These are phyloP conservation scores for Labroides dimidiatus DNA, from an alignment of 2,797 vertebrate genomes.

Conservation along the genomic window DNA sequence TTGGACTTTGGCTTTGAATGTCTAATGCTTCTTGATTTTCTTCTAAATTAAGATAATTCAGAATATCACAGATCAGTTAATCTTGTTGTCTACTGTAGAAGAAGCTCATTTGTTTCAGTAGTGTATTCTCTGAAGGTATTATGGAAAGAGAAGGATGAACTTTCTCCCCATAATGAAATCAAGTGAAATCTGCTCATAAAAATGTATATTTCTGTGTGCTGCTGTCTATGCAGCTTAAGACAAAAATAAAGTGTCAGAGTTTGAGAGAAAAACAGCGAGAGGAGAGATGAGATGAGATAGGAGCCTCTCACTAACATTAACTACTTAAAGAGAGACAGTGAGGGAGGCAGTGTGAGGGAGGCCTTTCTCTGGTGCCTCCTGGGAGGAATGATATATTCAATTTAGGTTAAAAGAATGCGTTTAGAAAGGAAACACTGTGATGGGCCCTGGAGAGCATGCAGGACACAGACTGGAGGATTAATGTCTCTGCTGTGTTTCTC, in stretches of 20 bases:
- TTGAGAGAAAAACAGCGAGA: constrained; percentile 20
- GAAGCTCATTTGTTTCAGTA: too few relatives aligned
- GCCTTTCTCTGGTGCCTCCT: constrained; percentile 57
- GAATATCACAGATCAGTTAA: too few relatives aligned
- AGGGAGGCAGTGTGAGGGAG: constrained; percentile 54
- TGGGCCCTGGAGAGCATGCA: constrained; percentile 29
- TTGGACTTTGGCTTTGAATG: too few relatives aligned
- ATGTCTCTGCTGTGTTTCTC: constrained; percentile 58
- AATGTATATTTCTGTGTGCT: neutral
- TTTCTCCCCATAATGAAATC: neutral
- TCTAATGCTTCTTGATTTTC: too few relatives aligned
- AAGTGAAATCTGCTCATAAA: neutral
- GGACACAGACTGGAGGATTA: constrained; percentile 56
- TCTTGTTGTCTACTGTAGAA: too few relatives aligned
- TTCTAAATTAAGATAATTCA: too few relatives aligned
- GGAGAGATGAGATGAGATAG: constrained; percentile 44
- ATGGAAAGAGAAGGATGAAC: too few relatives aligned
- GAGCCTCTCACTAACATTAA: constrained; percentile 53
- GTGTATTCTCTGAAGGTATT: too few relatives aligned
- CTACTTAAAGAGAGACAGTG: constrained; percentile 54
- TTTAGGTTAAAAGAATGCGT: constrained; percentile 74
- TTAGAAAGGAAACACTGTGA: constrained; percentile 60
- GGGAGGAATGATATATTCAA: constrained; percentile 71
- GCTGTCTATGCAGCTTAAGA: constrained; percentile 2
- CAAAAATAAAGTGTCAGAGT: constrained; percentile 12